phyloP scores from a whole-genome alignment of 1,140 invertebrate species.

The Telenomus remus region DNA sequence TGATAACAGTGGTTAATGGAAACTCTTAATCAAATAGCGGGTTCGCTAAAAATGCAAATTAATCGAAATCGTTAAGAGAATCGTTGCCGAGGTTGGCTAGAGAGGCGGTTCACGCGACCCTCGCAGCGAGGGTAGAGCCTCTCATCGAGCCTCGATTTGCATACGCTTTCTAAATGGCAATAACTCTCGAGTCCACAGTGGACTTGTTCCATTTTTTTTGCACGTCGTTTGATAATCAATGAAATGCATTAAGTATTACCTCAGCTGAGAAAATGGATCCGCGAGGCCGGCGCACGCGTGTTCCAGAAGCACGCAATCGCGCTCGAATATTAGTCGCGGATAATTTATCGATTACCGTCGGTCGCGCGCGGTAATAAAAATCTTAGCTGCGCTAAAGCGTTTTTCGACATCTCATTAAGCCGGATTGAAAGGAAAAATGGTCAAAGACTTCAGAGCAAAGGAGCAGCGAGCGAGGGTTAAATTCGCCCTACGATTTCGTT shows the following conservation, averaged over 20 bases:
- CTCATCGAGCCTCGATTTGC: conserved; percentile 55
- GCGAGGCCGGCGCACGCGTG: no score
- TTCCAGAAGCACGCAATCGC: conserved; percentile 3
- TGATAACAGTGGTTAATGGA: conserved; percentile 61
- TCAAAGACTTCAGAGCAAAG: conserved; percentile 37
- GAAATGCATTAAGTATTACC: conserved; percentile 44
- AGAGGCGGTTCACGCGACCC: conserved; percentile 54
- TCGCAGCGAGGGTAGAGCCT: conserved; percentile 43
- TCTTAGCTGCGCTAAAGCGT: conserved; percentile 50
- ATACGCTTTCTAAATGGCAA: conserved; percentile 58
- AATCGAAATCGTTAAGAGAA: conserved; percentile 58
- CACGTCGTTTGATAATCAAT: conserved; percentile 52
- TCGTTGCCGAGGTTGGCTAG: conserved; percentile 42
- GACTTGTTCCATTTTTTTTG: conserved; percentile 51
- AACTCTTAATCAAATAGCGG: conserved; percentile 62
- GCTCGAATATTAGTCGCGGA: conserved; percentile 2
- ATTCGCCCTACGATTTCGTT: conserved; percentile 44
- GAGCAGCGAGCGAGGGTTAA: conserved; percentile 51
- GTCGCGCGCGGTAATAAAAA: conserved; percentile 52
- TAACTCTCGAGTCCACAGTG: conserved; percentile 59
- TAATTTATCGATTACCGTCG: conserved; percentile 38
- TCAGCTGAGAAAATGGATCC: no score
- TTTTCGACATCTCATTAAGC: conserved; percentile 58
- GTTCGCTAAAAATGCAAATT: conserved; percentile 65
- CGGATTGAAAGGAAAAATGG: conserved; percentile 51